A percentile compares a stretch with the other conserved stretches of the same genome.
Evolutionary conservation across 1,140 invertebrate species (phyloP).

Genomic region (Drosophila subpulchrella): DNA sequence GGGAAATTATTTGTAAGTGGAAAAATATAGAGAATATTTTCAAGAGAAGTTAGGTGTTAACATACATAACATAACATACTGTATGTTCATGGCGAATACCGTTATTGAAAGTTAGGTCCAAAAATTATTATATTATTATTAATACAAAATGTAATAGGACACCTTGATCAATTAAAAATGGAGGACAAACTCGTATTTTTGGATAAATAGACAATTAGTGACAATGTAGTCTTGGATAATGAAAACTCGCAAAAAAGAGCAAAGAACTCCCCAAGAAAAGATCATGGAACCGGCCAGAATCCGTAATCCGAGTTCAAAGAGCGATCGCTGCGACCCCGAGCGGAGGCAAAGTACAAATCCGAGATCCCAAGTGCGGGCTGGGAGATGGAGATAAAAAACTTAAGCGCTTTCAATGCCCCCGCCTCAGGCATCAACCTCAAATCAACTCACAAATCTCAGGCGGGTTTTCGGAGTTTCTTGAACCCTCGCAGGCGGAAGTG

Average conservation of each 20-base stretch:
- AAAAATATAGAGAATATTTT: no score
- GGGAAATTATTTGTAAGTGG: background rate
- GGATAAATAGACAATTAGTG: no score
- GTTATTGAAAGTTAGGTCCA: no score
- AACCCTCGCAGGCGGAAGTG: conserved; percentile 45
- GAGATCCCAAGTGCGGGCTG: conserved; percentile 9
- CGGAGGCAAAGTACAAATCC: conserved; percentile 15
- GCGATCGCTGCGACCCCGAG: conserved; percentile 12
- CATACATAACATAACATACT: no score
- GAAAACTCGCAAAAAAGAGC: background rate
- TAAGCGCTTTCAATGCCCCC: conserved; percentile 29
- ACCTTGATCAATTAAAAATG: no score
- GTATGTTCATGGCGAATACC: no score
- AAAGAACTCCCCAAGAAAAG: background rate
- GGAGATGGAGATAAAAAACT: conserved; percentile 27
- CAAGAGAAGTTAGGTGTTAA: no score
- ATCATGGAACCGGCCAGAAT: background rate
- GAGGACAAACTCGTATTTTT: background rate
- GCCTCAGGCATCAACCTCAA: conserved; percentile 35
- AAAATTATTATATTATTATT: no score
- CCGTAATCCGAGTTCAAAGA: conserved; percentile 18
- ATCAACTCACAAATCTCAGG: conserved; percentile 31
- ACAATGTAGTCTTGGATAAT: background rate
- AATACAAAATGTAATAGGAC: no score
- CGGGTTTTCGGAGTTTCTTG: conserved; percentile 34